Evolutionary conservation across 2,113 vertebrate genomes (phyloP), one percentile per base, ranked within the genome.

Genomic region (Campylomormyrus numenius): DNA sequence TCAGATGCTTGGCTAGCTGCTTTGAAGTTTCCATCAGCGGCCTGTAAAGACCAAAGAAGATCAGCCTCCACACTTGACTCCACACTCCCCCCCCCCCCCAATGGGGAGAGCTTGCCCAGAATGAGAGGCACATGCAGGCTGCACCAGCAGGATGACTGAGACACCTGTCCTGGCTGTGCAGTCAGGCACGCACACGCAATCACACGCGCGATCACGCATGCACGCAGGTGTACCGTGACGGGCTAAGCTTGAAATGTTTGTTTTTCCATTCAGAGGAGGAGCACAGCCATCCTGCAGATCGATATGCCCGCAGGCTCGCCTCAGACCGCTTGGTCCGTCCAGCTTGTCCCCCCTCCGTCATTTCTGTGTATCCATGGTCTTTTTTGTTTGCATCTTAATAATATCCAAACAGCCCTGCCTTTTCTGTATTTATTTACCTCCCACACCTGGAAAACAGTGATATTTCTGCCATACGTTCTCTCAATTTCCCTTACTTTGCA

Each of bases 271-370:
- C 93, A 94, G 94, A 95, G 93, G 95, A 95, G 94, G 95, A 96
- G 94, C 95, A 94, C 94, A 95, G 94, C 95, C 95, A 93, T 94
- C 94, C 94, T 96, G 95, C 93, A 95, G 96, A 96, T 96, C 95
- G 94, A 96, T 96, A 95, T 48, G 92, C 91, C 93, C 93, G 1
- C 74, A 39, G 0, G 1, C 94, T 94, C 93, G 91, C 90, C 94
- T 93, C 90, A 89, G 91, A 92, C 31, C 93, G 90, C 49, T n/a
- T 15, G 9, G 39, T 24, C 53, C 21, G 1, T 93, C 93, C 94
- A n/a, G 31, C 77, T 45, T 2, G 50, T 70, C 84, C 49, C n/a
- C 21, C 7, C 85, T 87, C 45, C 95, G 94, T 94, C 95, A 95
- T 96, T 95, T 95, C 95, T 94, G 93, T 94, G 91, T 90, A 89